Percentiles rank a stretch among this genome's conserved stretches.
These are phyloP conservation scores for Gallirallus australis DNA, from an alignment of 2,797 vertebrate species.

Conservation along the genomic window DNA sequence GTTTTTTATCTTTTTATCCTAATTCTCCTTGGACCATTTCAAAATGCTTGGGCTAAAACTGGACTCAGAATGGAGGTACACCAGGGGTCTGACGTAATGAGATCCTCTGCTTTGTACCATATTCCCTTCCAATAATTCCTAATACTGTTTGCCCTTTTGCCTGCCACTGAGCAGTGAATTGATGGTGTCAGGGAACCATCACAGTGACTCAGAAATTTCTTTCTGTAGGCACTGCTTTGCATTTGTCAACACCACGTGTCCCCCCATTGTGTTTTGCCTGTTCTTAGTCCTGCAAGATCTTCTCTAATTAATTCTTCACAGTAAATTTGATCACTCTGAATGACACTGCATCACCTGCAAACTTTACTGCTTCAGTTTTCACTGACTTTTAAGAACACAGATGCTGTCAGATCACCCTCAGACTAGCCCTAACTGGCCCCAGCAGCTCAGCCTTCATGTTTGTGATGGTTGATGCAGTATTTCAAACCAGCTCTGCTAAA, in stretches of 20 bases:
- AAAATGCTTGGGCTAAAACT: constrained; percentile 26
- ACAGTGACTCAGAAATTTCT: not conserved
- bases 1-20: not conserved
- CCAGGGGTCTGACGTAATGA: not conserved
- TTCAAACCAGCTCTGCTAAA: not conserved
- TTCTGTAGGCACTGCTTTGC: not conserved
- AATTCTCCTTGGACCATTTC: constrained; percentile 19
- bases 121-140: not conserved
- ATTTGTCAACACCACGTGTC: not conserved
- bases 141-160: not conserved
- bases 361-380: not conserved
- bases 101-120: constrained; percentile 15
- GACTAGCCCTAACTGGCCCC: not conserved
- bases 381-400: not conserved
- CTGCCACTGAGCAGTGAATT: not conserved
- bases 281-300: not conserved
- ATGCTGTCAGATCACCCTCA: not conserved
- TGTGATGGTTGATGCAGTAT: not conserved
- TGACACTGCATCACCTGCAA: not conserved
- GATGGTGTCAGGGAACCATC: not conserved
- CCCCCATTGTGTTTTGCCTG: not conserved
- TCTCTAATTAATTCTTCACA: not conserved
- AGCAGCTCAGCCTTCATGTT: not conserved
- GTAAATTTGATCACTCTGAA: not conserved
- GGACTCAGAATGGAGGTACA: not conserved